These are phyloP conservation scores for Platichthys flesus DNA, from an alignment of 2,113 vertebrate genomes.

Conservation along the genomic window DNA sequence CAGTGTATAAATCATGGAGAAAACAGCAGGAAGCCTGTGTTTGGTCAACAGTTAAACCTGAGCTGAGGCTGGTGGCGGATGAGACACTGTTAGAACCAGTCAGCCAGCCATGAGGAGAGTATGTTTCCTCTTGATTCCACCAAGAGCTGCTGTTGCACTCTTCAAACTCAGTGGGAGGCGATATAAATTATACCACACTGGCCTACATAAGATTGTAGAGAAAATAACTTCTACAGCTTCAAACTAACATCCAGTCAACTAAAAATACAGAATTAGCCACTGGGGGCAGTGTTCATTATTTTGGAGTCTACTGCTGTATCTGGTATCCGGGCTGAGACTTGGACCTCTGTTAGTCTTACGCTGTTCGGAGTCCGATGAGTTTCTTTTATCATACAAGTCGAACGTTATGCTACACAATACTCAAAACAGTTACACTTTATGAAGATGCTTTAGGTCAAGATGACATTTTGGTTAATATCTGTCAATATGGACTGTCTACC, in stretches of 20 bases:
- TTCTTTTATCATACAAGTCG: too few species aligned
- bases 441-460: too few species aligned
- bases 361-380: too few species aligned
- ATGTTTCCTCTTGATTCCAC: conserved; percentile 58
- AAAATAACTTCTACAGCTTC: conserved; percentile 11
- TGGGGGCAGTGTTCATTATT: too few species aligned
- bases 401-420: too few species aligned
- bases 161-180: background rate
- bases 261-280: conserved; percentile 1
- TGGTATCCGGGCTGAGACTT: too few species aligned
- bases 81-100: conserved; percentile 27
- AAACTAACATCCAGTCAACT: conserved; percentile 8
- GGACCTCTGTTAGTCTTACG: too few species aligned
- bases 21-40: conserved; percentile 63
- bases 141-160: conserved; percentile 38
- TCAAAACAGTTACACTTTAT: too few species aligned
- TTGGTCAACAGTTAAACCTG: conserved; percentile 62
- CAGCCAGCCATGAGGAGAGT: conserved; percentile 24
- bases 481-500: too few species aligned
- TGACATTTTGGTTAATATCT: too few species aligned
- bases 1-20: conserved; percentile 58
- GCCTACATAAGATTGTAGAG: conserved; percentile 10
- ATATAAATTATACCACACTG: conserved; percentile 38
- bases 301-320: too few species aligned
- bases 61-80: conserved; percentile 40